Base-by-base conservation (phyloP, 2,797 vertebrate species). In the Galago senegalensis region DNA sequence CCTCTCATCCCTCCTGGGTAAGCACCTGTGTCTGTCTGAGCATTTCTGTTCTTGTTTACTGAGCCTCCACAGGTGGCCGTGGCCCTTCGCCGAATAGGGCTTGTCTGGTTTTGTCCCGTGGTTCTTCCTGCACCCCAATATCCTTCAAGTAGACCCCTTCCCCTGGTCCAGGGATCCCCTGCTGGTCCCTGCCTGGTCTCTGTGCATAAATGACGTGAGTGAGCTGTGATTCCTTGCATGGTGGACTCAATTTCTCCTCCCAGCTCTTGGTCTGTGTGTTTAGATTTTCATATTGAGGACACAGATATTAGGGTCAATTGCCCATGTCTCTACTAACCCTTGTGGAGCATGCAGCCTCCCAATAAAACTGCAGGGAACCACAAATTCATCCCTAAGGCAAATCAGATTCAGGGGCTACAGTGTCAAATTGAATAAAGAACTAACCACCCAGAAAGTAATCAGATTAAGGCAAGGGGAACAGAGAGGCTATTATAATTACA, bases 1-100 rank as follows among this genome's bases (percentile, higher is more conserved):
- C 61, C 94, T 94, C 37, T 91, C 56, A 0, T 92, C 96, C 81
- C 85, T 70, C 29, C 60, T 97, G 40, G 97, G 97, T 98, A 97
- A 97, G 97, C 94, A 92, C 75, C 60, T 23, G 23, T 9, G 60
- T 73, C 18, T 1, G n/a, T 3, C 34, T 27, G 14, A 17, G 56
- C 40, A 29, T 34, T 31, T 93, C 40, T 31, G 20, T 79, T n/a
- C 31, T 85, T 20, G 40, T 53, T 20, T 23, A 5, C 20, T 46
- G 43, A 49, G 40, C 34, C 58, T 85, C 20, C 10, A 7, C 18
- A 58, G 34, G 56, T 1, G 4, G 20, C n/a, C 2, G 12, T 0
- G 5, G 34, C 11, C 31, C 3, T 43, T 5, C 2, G 1, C 34
- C 21, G 63, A 11, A 11, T 12, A 18, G 20, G 21, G 46, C 37